Evolutionary conservation across 1,140 invertebrate genomes (phyloP), one percentile per base, ranked within the genome.

Genomic region (Mercenaria mercenaria): DNA sequence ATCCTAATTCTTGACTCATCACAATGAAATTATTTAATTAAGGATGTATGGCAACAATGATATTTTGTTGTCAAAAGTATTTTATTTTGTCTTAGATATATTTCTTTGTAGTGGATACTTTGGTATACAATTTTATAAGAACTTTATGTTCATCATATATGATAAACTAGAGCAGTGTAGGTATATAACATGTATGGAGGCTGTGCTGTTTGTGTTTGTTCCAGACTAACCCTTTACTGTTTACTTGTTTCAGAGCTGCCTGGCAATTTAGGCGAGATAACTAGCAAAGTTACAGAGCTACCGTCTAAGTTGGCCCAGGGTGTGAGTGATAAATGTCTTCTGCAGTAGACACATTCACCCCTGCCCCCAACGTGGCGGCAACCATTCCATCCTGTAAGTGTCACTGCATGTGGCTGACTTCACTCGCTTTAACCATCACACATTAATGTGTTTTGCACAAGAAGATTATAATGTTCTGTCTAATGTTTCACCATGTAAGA

Each of bases 251-350:
- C 86, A 88, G 86, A 88, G n/a, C 64, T 88, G 23, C 86, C 86
- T 64, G 86, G 86, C n/a, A 88, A 81, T 88, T 72, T 88, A 88
- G 77, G 86, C 86, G 86, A 88, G 86, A 88, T 88, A 43, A 88
- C 86, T 88, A 88, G 86, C 59, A 88, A 88, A 88, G 86, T 88
- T 47, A 47, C 76, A 29, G 86, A 88, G 86, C 86, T 88, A 43
- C 86, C 86, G 20, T 29, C 76, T 79, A 88, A 88, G 72, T 69
- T 88, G 43, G 86, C 86, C 56, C 76, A 80, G 77, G 86, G 86
- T 67, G 43, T 88, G 61, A 77, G 86, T 69, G 86, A 88, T 59
- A 88, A 88, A 72, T 88, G 86, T 88, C 34, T 67, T 72, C 86
- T 88, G 34, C 86, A 88, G 76, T 88, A 88, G 79, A n/a, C 52